Percentiles rank a stretch among this genome's conserved stretches.
Conservation (phyloP, 1,140 invertebrate genomes). For the Macrotrachela quadricornifera region DNA sequence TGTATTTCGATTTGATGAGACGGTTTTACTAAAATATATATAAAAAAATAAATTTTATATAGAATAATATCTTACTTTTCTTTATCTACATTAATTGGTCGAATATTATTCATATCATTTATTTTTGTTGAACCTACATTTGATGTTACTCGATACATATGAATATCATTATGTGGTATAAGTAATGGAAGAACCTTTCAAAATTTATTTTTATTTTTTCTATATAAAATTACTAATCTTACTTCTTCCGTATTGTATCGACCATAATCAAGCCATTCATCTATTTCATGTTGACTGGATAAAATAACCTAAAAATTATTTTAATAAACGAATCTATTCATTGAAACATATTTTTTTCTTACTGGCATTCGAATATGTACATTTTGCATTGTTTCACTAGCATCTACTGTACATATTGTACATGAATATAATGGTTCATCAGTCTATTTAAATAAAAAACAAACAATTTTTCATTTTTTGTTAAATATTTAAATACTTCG, state of each 20-base stretch:
- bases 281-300: conserved; percentile 42
- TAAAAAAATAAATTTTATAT: too few relatives aligned
- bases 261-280: conserved; percentile 47
- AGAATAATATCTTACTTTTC: too few relatives aligned
- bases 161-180: too few relatives aligned
- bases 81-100: too few relatives aligned
- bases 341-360: conserved; percentile 12
- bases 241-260: conserved; percentile 35
- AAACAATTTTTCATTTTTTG: too few relatives aligned
- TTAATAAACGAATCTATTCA: not conserved
- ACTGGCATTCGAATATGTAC: conserved; percentile 55
- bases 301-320: conserved; percentile 37
- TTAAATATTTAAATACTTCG: conserved; percentile 19
- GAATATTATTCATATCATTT: too few relatives aligned
- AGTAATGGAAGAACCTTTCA: too few relatives aligned
- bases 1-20: too few relatives aligned
- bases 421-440: conserved; percentile 48
- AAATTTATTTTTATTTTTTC: conserved; percentile 11
- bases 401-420: conserved; percentile 51
- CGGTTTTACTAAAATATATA: too few relatives aligned
- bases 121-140: too few relatives aligned
- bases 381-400: conserved; percentile 44
- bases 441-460: conserved; percentile 27
- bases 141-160: too few relatives aligned
- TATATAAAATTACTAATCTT: conserved; percentile 18